phyloP scores from a whole-genome alignment of 92 coral and sea anemone species.

The Anthopleura xanthogrammica region DNA sequence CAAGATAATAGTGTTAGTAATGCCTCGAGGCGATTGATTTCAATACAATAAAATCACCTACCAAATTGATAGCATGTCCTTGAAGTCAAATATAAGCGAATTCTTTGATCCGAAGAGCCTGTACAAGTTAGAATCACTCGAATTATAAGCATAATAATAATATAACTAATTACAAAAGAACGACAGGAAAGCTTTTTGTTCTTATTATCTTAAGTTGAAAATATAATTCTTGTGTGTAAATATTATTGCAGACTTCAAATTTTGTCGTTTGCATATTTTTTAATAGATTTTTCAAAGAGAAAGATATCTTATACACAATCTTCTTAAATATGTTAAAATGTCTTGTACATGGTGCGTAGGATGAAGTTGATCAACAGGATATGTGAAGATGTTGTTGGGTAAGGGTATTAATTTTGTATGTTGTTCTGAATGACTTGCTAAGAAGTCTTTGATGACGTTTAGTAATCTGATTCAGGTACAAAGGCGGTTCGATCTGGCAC shows the following conservation, averaged over 20 bases:
- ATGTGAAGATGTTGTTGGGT: neutral
- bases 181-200: no score
- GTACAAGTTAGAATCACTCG: neutral
- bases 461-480: neutral
- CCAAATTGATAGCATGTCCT: neutral
- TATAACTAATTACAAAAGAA: no score
- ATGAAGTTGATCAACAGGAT: neutral
- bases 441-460: neutral
- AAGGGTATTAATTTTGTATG: no score
- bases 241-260: no score
- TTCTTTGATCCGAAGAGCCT: neutral
- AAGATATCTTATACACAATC: no score
- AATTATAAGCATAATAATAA: neutral
- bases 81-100: neutral
- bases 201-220: no score
- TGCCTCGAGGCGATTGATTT: neutral
- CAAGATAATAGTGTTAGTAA: neutral
- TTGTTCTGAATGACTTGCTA: no score
- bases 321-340: no score
- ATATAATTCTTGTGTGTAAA: no score
- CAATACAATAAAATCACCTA: neutral
- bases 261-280: no score
- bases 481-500: neutral
- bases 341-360: neutral
- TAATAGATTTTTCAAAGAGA: no score